Evolutionary conservation across 2,888 invertebrate species (phyloP), one percentile per base, ranked within the genome.

Genomic region (Frankliniella fusca): DNA sequence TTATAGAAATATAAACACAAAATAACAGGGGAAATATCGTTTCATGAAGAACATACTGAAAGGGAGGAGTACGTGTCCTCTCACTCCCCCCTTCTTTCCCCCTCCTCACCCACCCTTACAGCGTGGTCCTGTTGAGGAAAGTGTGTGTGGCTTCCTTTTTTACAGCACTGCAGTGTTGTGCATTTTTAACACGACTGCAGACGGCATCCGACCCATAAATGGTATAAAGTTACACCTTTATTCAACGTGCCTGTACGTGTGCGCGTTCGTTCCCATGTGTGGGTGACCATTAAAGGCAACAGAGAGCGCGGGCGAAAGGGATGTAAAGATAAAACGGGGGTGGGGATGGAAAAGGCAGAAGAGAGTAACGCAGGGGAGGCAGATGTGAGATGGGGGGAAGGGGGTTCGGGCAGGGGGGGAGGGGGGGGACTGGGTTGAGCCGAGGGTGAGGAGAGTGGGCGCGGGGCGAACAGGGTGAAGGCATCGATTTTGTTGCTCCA

Each of bases 401-500:
- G 61, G 61, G 38, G 38, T 2, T 38, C 3, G 15, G 61, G 61
- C 15, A 7, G 61, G 18, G 1, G 15, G 61, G 15, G 61, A 18
- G 61, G 61, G 61, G 2, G 54, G 15, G 54, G 12, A n/a, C n/a
- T 61, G 18, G 61, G 61, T 54, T 20, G 54, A 54, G 54, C 54
- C 54, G 49, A 81, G 82, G 82, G 83, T 83, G 83, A 82, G 82
- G 10, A 83, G 38, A 81, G 83, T 20, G 81, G 7, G 83, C 81
- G 82, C 87, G 86, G 28, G 82, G 83, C 50, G 81, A 83, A 23
- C 82, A 82, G 54, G 80, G 81, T 80, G 80, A 81, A 50, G 82
- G 83, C 80, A 84, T 88, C 70, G 70, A 76, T 76, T 76, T 76
- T 76, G 70, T 76, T 76, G 70, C 70, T 76, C 70, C 70, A 76